Evolutionary conservation across 2,888 invertebrate genomes (phyloP).

Genomic region (Drosophila antonietae): DNA sequence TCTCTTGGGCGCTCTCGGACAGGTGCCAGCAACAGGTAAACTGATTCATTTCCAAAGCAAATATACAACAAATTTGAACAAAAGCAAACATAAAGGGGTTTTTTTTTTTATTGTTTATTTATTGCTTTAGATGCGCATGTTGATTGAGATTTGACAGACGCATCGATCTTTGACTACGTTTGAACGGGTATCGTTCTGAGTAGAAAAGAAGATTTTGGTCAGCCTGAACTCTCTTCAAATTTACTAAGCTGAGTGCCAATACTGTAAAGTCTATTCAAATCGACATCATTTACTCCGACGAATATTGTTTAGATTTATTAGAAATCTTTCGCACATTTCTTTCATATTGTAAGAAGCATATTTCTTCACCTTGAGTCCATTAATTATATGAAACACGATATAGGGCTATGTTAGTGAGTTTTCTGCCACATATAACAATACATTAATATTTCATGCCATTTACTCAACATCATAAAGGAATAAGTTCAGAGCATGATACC

Average conservation of each 20-base stretch:
- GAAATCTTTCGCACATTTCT: background rate
- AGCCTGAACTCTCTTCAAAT: background rate
- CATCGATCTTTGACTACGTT: too few species aligned
- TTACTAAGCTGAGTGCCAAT: background rate
- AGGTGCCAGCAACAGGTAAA: slow-evolving; percentile 49
- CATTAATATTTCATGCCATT: too few species aligned
- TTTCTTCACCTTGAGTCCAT: background rate
- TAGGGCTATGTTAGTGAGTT: too few species aligned
- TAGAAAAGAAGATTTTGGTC: background rate
- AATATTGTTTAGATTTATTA: background rate
- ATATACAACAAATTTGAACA: slow-evolving; percentile 27
- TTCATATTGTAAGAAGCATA: too few species aligned
- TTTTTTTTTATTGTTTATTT: slow-evolving; percentile 33
- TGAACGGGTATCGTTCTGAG: background rate
- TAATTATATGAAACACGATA: background rate
- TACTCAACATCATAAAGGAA: too few species aligned
- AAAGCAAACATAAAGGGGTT: slow-evolving; percentile 24
- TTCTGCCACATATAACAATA: too few species aligned
- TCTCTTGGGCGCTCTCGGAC: slow-evolving; percentile 14
- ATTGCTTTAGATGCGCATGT: slow-evolving; percentile 3
- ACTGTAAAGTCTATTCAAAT: too few species aligned
- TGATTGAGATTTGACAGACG: slow-evolving; percentile 6
- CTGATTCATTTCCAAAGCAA: slow-evolving; percentile 45
- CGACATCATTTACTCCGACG: too few species aligned
- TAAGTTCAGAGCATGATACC: too few species aligned